A percentile compares a stretch with the other conserved stretches of the same genome.
These are phyloP conservation scores for Tetragonisca angustula DNA, from an alignment of 2,888 invertebrate species.

Conservation along the genomic window DNA sequence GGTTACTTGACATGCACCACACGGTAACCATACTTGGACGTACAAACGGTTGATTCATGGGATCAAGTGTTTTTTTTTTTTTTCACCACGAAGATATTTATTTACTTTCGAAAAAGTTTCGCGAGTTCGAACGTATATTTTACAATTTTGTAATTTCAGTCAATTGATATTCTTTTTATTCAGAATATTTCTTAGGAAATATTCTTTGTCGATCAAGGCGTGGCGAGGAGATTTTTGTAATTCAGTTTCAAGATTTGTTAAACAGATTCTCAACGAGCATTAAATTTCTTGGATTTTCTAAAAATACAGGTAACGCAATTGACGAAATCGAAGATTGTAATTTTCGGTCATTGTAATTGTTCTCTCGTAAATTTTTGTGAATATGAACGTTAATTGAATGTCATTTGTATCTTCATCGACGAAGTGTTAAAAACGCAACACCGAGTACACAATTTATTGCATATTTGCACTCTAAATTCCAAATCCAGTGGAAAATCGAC, in stretches of 20 bases:
- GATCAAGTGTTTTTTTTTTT: slow-evolving; percentile 6
- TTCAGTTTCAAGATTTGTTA: too few relatives aligned
- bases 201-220: not conserved
- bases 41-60: slow-evolving; percentile 13
- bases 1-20: slow-evolving; percentile 51
- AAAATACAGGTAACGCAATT: not conserved
- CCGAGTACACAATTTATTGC: not conserved
- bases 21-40: slow-evolving; percentile 39
- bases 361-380: too few relatives aligned
- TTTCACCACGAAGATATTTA: not conserved
- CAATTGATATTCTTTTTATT: too few relatives aligned
- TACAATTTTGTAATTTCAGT: too few relatives aligned
- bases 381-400: too few relatives aligned
- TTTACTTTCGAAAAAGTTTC: not conserved
- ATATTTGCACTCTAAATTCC: not conserved
- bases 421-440: not conserved
- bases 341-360: not conserved
- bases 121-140: too few relatives aligned
- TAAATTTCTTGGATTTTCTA: not conserved
- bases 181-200: too few relatives aligned
- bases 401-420: not conserved
- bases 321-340: not conserved
- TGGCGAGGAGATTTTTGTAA: not conserved
- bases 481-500: not conserved
- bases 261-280: not conserved